A percentile compares a stretch with the other conserved stretches of the same genome.
Evolutionary conservation across 1,140 invertebrate species (phyloP).

Genomic region (Neodiprion lecontei): DNA sequence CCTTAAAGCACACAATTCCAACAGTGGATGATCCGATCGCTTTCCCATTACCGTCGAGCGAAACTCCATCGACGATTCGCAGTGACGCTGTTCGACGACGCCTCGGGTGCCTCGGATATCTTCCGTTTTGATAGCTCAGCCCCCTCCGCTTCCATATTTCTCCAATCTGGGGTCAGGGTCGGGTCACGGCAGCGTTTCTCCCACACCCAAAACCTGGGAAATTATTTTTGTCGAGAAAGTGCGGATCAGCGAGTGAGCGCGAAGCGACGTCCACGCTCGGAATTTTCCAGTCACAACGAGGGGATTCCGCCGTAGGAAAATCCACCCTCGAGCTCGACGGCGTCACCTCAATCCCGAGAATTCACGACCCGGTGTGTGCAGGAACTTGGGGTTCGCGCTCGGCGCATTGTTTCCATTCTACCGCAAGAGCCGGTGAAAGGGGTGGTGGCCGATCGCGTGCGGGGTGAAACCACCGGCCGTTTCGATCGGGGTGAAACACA

Average conservation of each 20-base stretch:
- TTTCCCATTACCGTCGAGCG: background rate
- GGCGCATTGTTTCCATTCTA: slow-evolving; percentile 33
- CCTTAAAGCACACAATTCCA: slow-evolving; percentile 1
- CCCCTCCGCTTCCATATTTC: background rate
- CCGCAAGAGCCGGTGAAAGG: background rate
- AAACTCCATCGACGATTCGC: background rate
- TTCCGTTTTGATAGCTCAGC: slow-evolving; percentile 2
- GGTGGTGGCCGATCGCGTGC: too few species aligned
- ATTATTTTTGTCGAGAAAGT: too few species aligned
- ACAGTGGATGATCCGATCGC: background rate
- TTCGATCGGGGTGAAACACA: too few species aligned
- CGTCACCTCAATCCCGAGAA: slow-evolving; percentile 9
- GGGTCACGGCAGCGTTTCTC: too few species aligned
- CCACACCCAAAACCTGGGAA: too few species aligned
- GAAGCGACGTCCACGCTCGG: slow-evolving; percentile 11
- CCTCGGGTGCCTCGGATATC: background rate
- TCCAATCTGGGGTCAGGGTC: too few species aligned
- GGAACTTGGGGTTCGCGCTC: slow-evolving; percentile 25
- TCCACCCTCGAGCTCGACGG: slow-evolving; percentile 34
- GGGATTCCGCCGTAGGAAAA: slow-evolving; percentile 33
- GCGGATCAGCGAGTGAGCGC: slow-evolving; percentile 19
- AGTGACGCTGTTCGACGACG: background rate
- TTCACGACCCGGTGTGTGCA: background rate
- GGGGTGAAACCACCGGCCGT: too few species aligned
- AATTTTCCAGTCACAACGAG: slow-evolving; percentile 31